Evolutionary conservation across 2,113 vertebrate genomes (phyloP), one percentile per base, ranked within the genome.

Genomic region (Anhinga anhinga): DNA sequence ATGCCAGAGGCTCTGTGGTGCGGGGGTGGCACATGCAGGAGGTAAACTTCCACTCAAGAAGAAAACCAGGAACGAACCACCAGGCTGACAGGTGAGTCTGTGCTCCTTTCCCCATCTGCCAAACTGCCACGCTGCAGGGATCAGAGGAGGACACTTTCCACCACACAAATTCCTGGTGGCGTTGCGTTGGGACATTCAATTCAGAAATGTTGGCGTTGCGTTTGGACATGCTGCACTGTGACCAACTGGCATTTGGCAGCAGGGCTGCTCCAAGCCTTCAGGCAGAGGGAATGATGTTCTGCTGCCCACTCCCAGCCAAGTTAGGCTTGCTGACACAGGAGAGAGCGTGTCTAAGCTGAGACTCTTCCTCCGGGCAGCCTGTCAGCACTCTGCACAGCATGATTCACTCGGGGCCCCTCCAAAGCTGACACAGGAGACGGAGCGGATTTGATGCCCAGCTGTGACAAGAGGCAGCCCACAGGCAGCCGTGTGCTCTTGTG

Each of bases 171-270:
- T 78, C 59, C n/a, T 67, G 1, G 3, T 70, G 72, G 47, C 58
- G n/a, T n/a, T n/a, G n/a, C n/a, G n/a, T n/a, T n/a, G n/a, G n/a
- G 50, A 61, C 36, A 53, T 56, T 49, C 23, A 44, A 0, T 29
- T 80, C 11, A 13, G 40, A 67, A 69, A 16, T 15, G 23, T 12
- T 44, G 38, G 15, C 17, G 6, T 29, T 1, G 3, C 0, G 1
- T 50, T 40, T 40, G 42, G 55, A 29, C 18, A 1, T 9, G 65
- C 10, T 69, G 38, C 7, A 5, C 82, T 59, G 84, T 50, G 92
- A 42, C 77, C 26, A 53, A 5, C 32, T 0, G 2, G 45, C 13
- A n/a, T 36, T 19, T 67, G 47, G 58, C 67, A 78, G 49, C 12
- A 52, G 67, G 40, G 30, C 53, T 56, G 55, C 52, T 70, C 55